Conservation (phyloP, 2,113 vertebrate genomes). For the Lamprotornis superbus region DNA sequence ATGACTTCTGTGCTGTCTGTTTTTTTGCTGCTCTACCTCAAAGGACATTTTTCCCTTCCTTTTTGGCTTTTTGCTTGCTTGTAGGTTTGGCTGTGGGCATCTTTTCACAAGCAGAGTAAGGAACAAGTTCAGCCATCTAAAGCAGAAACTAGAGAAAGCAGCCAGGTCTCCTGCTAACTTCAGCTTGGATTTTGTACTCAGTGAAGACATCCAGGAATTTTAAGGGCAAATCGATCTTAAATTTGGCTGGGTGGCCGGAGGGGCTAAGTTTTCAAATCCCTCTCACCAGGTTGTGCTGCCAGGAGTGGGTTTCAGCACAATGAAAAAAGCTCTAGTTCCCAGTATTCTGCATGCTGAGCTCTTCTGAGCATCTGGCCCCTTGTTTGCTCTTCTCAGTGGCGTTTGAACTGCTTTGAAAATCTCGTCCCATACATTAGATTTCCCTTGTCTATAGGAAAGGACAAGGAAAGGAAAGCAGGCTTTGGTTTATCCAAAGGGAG, state of each 20-base stretch:
- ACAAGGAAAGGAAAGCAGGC: neutral
- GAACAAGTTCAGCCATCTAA: neutral
- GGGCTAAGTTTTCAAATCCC: neutral
- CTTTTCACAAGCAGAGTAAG: neutral
- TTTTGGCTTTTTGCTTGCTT: neutral
- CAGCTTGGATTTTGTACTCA: neutral
- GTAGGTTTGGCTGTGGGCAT: neutral
- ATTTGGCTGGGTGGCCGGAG: neutral
- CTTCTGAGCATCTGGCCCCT: neutral
- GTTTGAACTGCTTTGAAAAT: neutral
- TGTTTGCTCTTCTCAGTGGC: neutral
- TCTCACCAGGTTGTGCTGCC: neutral
- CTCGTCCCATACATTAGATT: neutral
- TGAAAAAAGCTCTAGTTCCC: neutral
- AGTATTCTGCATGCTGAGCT: neutral
- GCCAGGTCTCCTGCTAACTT: neutral
- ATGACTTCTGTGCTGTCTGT: neutral
- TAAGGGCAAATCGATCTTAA: neutral
- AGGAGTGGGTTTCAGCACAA: neutral
- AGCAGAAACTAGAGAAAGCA: neutral
- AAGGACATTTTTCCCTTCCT: neutral
- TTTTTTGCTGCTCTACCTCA: neutral
- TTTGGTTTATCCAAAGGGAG: neutral
- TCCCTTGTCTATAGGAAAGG: neutral
- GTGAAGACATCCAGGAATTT: slow-evolving; percentile 5